Evolutionary conservation across 2,113 vertebrate genomes (phyloP), one percentile per base, ranked within the genome.

Genomic region (Galeopterus variegatus): DNA sequence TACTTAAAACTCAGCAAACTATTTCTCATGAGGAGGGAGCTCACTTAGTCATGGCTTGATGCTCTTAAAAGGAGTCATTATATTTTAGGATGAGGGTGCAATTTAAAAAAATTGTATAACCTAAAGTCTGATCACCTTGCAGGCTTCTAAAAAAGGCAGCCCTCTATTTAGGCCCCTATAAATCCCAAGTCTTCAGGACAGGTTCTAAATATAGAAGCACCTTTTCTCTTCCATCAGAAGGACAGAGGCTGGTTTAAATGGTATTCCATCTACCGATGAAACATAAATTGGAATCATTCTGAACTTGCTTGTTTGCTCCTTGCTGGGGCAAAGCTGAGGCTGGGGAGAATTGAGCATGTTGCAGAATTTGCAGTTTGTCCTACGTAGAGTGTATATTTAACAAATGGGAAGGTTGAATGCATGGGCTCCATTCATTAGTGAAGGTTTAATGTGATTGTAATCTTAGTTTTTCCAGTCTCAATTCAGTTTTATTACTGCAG

Each of bases 61-160:
- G 58, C 36, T 86, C 41, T 86, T 13, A 48, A 85, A 91, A 86
- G 91, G 72, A 83, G 73, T 41, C 52, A 92, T 52, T 96, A 52
- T 72, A 82, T 76, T 89, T 98, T 92, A 90, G 36, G 90, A 92
- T 83, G 18, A 94, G 41, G 54, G 13, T 83, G 70, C 89, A 17
- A 54, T 93, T 97, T 95, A 11, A 31, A 77, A 96, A 54, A 94
- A 52, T 58, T 28, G 64, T 82, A 48, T 58, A 85, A 48, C 28
- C 33, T 19, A 5, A 83, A 45, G 31, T 81, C 45, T 86, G 62
- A 58, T 85, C 50, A 95, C 76, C 15, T 58, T 67, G 15, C 52
- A 50, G 36, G 21, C 19, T 48, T 91, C 82, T 86, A 90, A 87
- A 83, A 67, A 48, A 36, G 12, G 4, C 36, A 18, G 18, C 12